phyloP scores from a whole-genome alignment of 2,888 invertebrate genomes.

The Nasonovia ribisnigri region DNA sequence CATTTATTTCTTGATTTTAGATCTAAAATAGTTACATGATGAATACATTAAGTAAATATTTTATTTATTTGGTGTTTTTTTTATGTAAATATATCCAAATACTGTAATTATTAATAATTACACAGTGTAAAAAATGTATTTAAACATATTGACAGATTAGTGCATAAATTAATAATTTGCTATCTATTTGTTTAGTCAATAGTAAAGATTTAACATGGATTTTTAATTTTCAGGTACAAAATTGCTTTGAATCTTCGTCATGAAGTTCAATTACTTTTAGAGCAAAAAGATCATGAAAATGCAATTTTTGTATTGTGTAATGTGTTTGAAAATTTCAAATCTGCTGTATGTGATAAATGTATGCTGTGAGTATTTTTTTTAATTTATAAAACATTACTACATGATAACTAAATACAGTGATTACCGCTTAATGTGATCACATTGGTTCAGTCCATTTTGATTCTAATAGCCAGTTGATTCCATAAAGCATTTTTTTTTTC shows the following conservation, averaged over 20 bases:
- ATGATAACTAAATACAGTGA: not conserved
- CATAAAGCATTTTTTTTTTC: no score
- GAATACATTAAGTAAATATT: no score
- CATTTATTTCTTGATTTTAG: no score
- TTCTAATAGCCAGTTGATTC: no score
- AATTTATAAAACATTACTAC: not conserved
- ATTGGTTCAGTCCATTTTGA: no score
- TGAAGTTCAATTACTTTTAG: slow-evolving; percentile 58
- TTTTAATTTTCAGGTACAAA: slow-evolving; percentile 65
- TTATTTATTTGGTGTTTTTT: no score
- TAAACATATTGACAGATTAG: no score
- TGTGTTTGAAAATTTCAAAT: slow-evolving; percentile 70
- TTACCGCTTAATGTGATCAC: no score
- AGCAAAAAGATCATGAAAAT: slow-evolving; percentile 63
- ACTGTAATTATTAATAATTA: no score
- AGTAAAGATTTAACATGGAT: not conserved
- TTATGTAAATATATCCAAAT: no score
- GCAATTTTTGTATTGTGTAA: slow-evolving; percentile 67
- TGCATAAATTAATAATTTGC: no score
- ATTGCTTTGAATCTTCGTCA: slow-evolving; percentile 60
- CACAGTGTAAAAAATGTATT: not conserved
- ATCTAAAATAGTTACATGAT: no score
- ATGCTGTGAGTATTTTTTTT: slow-evolving; percentile 24
- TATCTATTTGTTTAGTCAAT: not conserved
- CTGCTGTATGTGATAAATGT: slow-evolving; percentile 67